These are phyloP conservation scores for Rissa tridactyla DNA, from an alignment of 2,113 vertebrate genomes.

Conservation along the genomic window DNA sequence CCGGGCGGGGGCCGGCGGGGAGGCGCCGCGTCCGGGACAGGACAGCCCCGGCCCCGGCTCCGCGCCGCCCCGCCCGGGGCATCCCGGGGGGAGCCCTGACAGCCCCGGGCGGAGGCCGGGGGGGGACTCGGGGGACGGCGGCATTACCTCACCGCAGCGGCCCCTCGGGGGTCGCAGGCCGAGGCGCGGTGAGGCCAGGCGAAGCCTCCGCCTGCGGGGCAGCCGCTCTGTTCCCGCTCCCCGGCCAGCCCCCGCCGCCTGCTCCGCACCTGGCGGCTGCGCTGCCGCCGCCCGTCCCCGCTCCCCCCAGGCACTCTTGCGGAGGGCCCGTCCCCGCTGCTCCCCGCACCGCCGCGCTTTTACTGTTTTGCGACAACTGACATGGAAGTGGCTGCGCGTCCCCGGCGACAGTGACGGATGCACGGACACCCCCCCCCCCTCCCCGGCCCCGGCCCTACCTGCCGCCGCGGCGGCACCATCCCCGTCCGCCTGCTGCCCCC, in stretches of 20 bases:
- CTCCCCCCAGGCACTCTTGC: neutral
- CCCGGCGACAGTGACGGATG: conserved; percentile 75
- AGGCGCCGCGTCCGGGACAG: neutral
- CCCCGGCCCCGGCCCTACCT: neutral
- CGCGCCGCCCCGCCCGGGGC: neutral
- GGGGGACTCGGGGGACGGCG: neutral
- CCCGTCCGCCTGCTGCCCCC: conserved; percentile 66
- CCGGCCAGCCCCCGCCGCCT: neutral
- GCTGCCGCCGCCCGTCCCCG: neutral
- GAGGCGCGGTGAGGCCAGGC: too few relatives aligned
- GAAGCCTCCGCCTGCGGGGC: neutral
- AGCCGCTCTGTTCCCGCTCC: neutral
- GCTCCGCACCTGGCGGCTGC: neutral
- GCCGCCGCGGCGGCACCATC: neutral
- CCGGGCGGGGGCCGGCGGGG: neutral
- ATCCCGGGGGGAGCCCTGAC: neutral
- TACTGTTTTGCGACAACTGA: conserved; percentile 39
- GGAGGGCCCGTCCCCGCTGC: neutral
- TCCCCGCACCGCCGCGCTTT: conserved; percentile 67
- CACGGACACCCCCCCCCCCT: conserved; percentile 51
- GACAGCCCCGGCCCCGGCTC: neutral
- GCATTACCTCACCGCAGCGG: neutral
- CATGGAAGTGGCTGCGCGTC: conserved; percentile 75
- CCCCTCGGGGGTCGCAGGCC: neutral
- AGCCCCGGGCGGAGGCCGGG: neutral